These are phyloP conservation scores for Hippasteria phrygiana DNA, from an alignment of 53 echinoderm and acorn worm species.

Conservation along the genomic window DNA sequence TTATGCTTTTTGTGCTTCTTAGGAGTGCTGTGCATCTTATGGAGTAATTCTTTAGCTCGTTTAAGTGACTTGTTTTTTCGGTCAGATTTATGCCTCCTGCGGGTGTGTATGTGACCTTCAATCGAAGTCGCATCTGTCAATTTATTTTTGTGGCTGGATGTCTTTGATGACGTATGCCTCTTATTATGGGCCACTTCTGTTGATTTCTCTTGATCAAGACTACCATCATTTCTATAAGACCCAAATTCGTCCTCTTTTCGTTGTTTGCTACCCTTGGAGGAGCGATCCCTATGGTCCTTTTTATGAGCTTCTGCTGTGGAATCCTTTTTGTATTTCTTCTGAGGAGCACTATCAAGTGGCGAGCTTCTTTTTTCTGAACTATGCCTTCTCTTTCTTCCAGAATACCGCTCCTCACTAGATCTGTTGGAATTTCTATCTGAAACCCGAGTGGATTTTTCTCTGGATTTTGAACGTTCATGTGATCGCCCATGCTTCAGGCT, in stretches of 20 bases:
- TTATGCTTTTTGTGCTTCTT: conserved; percentile 18
- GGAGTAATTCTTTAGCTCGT: conserved; percentile 21
- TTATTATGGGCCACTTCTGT: background rate
- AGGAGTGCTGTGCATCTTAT: conserved; percentile 45
- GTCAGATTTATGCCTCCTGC: conserved; percentile 39
- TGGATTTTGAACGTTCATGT: conserved; percentile 23
- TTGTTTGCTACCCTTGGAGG: background rate
- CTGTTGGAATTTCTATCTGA: conserved; percentile 15
- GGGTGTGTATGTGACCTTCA: background rate
- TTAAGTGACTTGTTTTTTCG: conserved; percentile 48
- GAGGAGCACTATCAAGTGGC: background rate
- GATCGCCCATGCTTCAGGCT: background rate
- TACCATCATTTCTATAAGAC: background rate
- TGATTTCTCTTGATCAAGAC: background rate
- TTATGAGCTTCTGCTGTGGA: background rate
- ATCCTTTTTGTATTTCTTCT: conserved; percentile 5
- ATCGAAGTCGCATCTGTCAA: too few species aligned
- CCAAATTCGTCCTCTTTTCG: background rate
- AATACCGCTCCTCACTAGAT: background rate
- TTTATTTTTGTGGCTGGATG: background rate
- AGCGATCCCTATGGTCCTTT: background rate
- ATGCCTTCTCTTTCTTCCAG: conserved; percentile 21
- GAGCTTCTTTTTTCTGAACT: conserved; percentile 4
- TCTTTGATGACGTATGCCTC: conserved; percentile 10
- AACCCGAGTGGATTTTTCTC: background rate